These are phyloP conservation scores for Numenius phaeopus DNA, from an alignment of 2,797 vertebrate genomes.

Conservation along the genomic window DNA sequence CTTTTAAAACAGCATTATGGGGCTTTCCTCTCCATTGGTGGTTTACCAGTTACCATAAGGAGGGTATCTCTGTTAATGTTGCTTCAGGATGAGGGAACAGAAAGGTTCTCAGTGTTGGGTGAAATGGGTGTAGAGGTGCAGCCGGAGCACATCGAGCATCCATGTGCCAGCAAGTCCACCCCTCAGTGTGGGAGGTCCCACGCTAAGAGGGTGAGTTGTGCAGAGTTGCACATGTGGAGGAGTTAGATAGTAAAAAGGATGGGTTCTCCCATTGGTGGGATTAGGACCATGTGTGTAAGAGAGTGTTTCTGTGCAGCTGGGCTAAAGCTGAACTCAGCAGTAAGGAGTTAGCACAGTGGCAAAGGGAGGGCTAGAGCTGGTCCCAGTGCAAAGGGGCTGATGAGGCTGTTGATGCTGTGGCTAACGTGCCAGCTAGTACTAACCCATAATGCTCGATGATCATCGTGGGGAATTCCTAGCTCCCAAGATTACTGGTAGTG, in stretches of 20 bases:
- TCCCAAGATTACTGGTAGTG: not conserved
- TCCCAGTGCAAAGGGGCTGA: not conserved
- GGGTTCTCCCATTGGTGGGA: not conserved
- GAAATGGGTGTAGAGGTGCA: not conserved
- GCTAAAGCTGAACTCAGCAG: not conserved
- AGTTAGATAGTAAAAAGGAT: not conserved
- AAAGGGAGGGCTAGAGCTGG: not conserved
- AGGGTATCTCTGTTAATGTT: not conserved
- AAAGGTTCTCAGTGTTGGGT: not conserved
- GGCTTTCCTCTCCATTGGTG: not conserved
- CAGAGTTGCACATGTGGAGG: accelerated
- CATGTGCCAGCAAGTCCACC: not conserved
- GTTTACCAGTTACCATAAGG: not conserved
- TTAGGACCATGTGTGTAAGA: not conserved
- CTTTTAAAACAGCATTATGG: not conserved
- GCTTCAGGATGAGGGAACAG: not conserved
- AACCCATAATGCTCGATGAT: not conserved
- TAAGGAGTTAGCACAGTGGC: not conserved
- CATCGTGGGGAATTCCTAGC: not conserved
- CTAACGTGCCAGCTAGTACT: not conserved
- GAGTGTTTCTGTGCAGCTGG: not conserved
- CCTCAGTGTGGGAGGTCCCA: not conserved
- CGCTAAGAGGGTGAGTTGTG: accelerated
- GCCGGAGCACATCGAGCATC: accelerated
- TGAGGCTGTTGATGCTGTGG: not conserved